Percentiles rank a stretch among this genome's conserved stretches.
Conservation (phyloP, 2,888 invertebrate species). For the Furcula furcula region DNA sequence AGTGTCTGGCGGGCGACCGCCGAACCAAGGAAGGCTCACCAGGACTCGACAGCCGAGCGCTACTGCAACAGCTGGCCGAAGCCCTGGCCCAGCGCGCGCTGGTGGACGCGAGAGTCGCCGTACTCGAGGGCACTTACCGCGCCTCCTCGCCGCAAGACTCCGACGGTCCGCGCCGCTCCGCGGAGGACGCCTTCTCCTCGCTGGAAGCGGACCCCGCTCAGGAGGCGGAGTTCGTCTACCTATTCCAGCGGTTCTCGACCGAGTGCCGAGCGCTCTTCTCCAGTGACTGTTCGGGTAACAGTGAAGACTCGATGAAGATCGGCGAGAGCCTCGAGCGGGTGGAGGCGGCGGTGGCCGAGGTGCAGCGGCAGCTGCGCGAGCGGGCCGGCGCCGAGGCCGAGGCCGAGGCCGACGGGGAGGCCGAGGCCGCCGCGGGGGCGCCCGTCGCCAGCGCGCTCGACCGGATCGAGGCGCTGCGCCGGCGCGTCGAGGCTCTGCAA, state of each 20-base stretch:
- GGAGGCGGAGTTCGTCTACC: slow-evolving; percentile 85
- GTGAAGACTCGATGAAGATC: slow-evolving; percentile 81
- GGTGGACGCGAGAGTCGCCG: slow-evolving; percentile 88
- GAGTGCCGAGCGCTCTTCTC: slow-evolving; percentile 83
- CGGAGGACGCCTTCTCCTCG: slow-evolving; percentile 65
- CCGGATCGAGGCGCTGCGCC: slow-evolving; percentile 69
- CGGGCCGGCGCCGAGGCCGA: slow-evolving; percentile 26
- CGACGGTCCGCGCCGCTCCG: slow-evolving; percentile 37
- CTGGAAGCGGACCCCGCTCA: slow-evolving; percentile 81
- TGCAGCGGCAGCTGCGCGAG: slow-evolving; percentile 56
- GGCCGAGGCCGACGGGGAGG: slow-evolving; percentile 9
- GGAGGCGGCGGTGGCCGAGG: slow-evolving; percentile 69
- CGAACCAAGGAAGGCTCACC: slow-evolving; percentile 57
- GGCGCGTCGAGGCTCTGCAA: slow-evolving; percentile 73
- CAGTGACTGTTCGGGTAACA: slow-evolving; percentile 80
- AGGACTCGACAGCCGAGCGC: slow-evolving; percentile 45
- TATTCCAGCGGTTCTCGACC: slow-evolving; percentile 83
- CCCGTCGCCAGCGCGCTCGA: slow-evolving; percentile 36
- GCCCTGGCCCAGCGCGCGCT: slow-evolving; percentile 63
- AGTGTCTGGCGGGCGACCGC: slow-evolving; percentile 71
- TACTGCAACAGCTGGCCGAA: slow-evolving; percentile 45
- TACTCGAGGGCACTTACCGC: slow-evolving; percentile 82
- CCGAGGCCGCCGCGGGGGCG: slow-evolving; percentile 9
- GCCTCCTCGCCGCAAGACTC: slow-evolving; percentile 37
- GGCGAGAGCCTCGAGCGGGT: slow-evolving; percentile 77